Conservation (phyloP, 2,113 vertebrate genomes). For the Synodontis membranacea region DNA sequence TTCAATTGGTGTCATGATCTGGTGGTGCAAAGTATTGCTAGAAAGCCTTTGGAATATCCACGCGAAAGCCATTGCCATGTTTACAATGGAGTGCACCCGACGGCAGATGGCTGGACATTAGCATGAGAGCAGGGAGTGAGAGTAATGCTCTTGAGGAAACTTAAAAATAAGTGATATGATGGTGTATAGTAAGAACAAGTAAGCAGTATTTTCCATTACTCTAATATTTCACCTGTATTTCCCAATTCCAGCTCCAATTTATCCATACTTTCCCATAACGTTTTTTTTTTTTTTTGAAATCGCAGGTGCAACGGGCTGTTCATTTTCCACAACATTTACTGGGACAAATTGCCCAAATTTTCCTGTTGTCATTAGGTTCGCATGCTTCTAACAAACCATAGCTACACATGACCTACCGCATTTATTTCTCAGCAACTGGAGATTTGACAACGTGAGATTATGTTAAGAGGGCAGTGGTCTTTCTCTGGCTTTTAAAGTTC, state of each 20-base stretch:
- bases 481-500: neutral
- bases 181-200: neutral
- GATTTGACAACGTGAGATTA: conserved; percentile 5
- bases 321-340: neutral
- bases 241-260: neutral
- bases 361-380: conserved; percentile 27
- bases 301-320: conserved; percentile 31
- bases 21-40: conserved; percentile 62
- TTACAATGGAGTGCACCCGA: conserved; percentile 52
- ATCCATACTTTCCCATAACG: neutral
- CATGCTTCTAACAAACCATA: conserved; percentile 9
- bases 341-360: conserved; percentile 41
- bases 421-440: neutral
- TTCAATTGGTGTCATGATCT: conserved; percentile 62
- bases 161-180: neutral
- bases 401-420: conserved; percentile 14
- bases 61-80: conserved; percentile 46
- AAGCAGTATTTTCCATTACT: neutral
- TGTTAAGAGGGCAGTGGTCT: conserved; percentile 15
- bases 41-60: conserved; percentile 61
- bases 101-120: conserved; percentile 62
- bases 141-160: conserved; percentile 42
- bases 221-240: neutral
- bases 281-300: conserved; percentile 2
- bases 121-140: conserved; percentile 35